Base-by-base conservation (phyloP, 2,113 vertebrate species). In the Cyphomyrus discorhynchus region DNA sequence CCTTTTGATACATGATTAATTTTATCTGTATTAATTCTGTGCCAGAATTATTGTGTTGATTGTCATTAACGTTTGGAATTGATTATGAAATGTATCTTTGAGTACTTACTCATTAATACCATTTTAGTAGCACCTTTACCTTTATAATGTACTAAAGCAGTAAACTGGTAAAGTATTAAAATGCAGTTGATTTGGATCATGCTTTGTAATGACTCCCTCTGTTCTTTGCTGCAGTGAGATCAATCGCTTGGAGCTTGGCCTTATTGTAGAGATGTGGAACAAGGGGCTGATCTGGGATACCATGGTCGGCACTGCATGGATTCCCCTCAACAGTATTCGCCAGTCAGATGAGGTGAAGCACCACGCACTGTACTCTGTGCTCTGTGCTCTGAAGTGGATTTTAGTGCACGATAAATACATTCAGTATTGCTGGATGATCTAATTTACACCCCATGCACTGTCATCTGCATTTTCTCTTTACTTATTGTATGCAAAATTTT, bases 241-340 rank as follows among this genome's bases (percentile, higher is more conserved):
- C 94, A 98, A 92, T 92, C 97, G 97, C 0, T 95, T 98, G 94
- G 97, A 99, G 91, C 96, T 98, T 10, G 97, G 98, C 83, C 95
- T 99, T 84, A 97, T 98, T 90, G 97, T 99, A 94, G 98, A 99
- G 92, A 95, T 99, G 35, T 99, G 98, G 98, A 99, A 98, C 93
- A 99, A 99, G 95, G 98, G 98, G 42, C 93, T 99, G 91, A 99
- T 99, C 92, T 99, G 98, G 98, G 98, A 99, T 94, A 99, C 98
- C 0, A 95, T 99, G 96, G 96, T 99, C 77, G 98, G 98, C 45
- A 99, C 97, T 0, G 95, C 97, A 2, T 98, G 98, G 96, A 98
- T 99, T 82, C 97, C 97, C 1, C 94, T 99, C 91, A 95, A 97
- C 92, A 94, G 95, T 86, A 95, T 99, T 92, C 96, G 92, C 45